Percentiles rank a stretch among this genome's conserved stretches.
phyloP scores from a whole-genome alignment of 30 jellyfish, hydroid and myxozoan species.

The Sanderia malayensis region DNA sequence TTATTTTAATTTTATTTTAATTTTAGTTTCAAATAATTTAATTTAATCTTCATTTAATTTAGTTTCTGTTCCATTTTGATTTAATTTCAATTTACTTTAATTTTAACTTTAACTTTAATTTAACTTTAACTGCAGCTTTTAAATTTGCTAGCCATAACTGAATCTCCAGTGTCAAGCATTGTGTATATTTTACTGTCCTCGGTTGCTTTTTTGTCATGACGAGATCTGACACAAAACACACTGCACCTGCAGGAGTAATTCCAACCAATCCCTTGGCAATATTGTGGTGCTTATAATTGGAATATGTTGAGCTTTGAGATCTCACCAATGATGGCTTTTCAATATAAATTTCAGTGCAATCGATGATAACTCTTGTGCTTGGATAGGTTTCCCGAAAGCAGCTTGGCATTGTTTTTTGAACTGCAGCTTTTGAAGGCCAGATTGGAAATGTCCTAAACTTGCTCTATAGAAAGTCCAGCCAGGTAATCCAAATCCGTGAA shows the following conservation, averaged over 20 bases:
- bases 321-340: constrained; percentile 62
- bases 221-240: constrained; percentile 60
- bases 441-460: constrained; percentile 41
- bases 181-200: constrained; percentile 24
- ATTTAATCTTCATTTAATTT: too few relatives aligned
- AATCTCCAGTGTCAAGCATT: constrained; percentile 51
- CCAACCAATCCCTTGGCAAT: constrained; percentile 85
- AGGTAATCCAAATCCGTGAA: constrained; percentile 35
- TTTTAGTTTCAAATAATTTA: neutral
- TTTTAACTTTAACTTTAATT: too few relatives aligned
- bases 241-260: constrained; percentile 63
- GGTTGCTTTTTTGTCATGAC: constrained; percentile 37
- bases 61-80: too few relatives aligned
- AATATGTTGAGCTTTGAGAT: constrained; percentile 71
- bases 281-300: constrained; percentile 70
- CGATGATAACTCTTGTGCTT: too few relatives aligned
- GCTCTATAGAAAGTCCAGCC: constrained; percentile 44
- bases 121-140: too few relatives aligned
- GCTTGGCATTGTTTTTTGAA: constrained; percentile 54
- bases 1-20: too few relatives aligned
- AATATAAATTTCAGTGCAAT: too few relatives aligned
- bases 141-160: constrained; percentile 73
- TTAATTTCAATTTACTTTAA: too few relatives aligned
- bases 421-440: constrained; percentile 41
- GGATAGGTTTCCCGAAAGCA: constrained; percentile 51